Evolutionary conservation across 2,888 invertebrate species (phyloP), one percentile per base, ranked within the genome.

Genomic region (Epicampocera succincta): DNA sequence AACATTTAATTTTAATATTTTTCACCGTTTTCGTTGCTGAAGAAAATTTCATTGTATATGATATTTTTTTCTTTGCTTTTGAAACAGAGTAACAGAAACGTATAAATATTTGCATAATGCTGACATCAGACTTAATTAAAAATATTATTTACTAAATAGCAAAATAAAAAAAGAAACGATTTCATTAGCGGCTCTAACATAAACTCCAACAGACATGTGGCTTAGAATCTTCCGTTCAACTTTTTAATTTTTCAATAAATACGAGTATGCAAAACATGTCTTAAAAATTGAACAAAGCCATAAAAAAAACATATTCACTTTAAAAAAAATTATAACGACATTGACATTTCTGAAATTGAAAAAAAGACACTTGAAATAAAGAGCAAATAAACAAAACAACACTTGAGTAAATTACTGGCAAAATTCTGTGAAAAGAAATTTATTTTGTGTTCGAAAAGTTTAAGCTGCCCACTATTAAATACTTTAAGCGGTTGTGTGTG

Each of bases 71-170:
- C 19, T 52, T 60, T 68, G 21, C 33, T 76, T 56, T 13, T 29
- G 12, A 9, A 66, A 66, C 33, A 42, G 33, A 33, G 9, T 17
- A 69, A 65, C 29, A 72, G 65, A 69, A 65, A 78, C 3, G 19
- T 50, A 78, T 74, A 85, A 84, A 84, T 84, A 85, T 84, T 85
- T 84, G 75, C 65, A 80, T 72, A 83, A 72, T 71, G 83, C 84
- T 85, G 84, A 83, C 84, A 84, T 84, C 84, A 84, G 80, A 48
- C 68, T 69, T 77, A 71, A 71, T 63, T 63, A 71, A 74, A 66
- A 25, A 33, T 33, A 33, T 33, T 33, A 33, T 33, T 54, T 38
- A 61, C 33, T 5, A 25, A 68, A 33, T 5, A 33, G 8, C 1
- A 33, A 33, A 33, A 33, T 6, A 60, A 46, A 74, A 38, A 46